Conservation (phyloP, 2,797 vertebrate species). For the Periophthalmus magnuspinnatus region DNA sequence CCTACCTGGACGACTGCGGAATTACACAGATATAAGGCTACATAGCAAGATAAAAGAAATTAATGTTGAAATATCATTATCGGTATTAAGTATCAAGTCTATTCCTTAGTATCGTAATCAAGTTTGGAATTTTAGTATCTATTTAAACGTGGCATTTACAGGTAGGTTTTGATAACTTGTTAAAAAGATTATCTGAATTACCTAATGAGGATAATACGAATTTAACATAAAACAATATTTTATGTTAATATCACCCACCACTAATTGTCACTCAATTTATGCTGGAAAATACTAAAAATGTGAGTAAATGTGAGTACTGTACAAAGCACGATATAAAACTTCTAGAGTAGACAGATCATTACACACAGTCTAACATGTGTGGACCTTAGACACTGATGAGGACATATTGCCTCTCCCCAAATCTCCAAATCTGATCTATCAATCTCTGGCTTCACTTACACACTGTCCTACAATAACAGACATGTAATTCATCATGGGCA, state of each 20-base stretch:
- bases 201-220: no score
- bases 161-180: no score
- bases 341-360: slow-evolving; percentile 4
- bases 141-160: no score
- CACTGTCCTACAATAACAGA: slow-evolving; percentile 29
- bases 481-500: slow-evolving; percentile 57
- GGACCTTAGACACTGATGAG: slow-evolving; percentile 32
- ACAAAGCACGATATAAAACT: slow-evolving; percentile 15
- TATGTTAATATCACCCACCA: not conserved
- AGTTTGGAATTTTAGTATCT: no score
- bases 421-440: slow-evolving; percentile 37
- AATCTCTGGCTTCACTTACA: slow-evolving; percentile 17
- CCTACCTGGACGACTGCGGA: no score
- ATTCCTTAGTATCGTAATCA: no score
- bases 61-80: no score
- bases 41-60: no score
- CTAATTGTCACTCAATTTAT: not conserved
- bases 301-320: not conserved
- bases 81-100: no score
- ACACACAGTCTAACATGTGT: slow-evolving; percentile 9
- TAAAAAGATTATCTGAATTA: no score
- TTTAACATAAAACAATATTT: no score
- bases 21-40: no score
- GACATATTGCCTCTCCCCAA: slow-evolving; percentile 36
- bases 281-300: not conserved